Evolutionary conservation across 2,113 vertebrate genomes (phyloP), one percentile per base, ranked within the genome.

Genomic region (Symphodus melops): DNA sequence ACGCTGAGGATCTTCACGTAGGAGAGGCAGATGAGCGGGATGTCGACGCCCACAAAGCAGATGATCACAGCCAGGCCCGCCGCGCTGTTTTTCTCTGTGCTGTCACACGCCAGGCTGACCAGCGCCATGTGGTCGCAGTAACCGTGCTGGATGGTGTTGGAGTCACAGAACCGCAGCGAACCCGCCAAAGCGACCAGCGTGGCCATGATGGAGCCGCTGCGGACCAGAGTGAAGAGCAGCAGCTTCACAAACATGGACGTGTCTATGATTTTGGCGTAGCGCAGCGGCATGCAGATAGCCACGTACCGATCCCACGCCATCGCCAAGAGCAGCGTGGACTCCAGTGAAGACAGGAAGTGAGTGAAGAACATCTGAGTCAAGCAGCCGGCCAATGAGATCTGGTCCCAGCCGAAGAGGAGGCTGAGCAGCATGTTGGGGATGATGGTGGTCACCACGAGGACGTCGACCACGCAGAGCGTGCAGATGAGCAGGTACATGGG

Each of bases 111-210:
- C 69, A 95, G 74, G 65, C 91, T 91, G n/a, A 94, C 94, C 66
- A 94, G 86, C 8, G 93, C 94, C 94, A 94, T 94, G 90, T 95
- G 93, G 77, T 95, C 94, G 9, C 94, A 95, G 85, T 95, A 95
- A 44, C 84, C 91, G 58, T 95, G 94, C 33, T 41, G 17, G 57
- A 95, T 94, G 4, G 75, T 16, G 57, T 91, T 83, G 20, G 92
- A 93, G 9, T 48, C 39, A 25, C 94, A 94, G 75, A 93, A 95
- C 23, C 39, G 57, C 69, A 94, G 86, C 0, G 93, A 86, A n/a
- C 72, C 78, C 0, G 91, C 93, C 76, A 95, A 68, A 7, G 44
- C 80, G 3, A 95, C 92, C 19, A 95, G 84, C 0, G 81, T 46
- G 0, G 52, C 88, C 91, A 94, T 94, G 60, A 94, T 67, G 48